phyloP scores from a whole-genome alignment of 2,888 invertebrate genomes.

The Drosophila acutilabella region DNA sequence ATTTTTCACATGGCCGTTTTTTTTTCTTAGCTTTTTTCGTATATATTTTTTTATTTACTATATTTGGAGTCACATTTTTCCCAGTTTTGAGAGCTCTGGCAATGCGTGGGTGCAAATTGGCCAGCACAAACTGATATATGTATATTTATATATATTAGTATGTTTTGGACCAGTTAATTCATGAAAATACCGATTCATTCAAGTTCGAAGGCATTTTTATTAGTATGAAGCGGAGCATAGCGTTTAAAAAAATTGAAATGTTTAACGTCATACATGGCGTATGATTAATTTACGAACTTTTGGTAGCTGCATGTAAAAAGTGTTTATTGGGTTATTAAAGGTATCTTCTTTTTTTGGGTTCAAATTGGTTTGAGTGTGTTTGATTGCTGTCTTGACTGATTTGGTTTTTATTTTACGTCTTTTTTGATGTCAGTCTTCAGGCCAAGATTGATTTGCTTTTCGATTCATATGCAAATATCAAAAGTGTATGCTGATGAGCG shows the following conservation, averaged over 20 bases:
- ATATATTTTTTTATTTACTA: conserved; percentile 2
- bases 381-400: too few species aligned
- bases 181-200: conserved; percentile 78
- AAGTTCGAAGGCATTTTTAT: conserved; percentile 74
- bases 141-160: not conserved
- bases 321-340: conserved; percentile 29
- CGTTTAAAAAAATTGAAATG: not conserved
- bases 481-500: conserved; percentile 31
- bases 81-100: conserved; percentile 4
- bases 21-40: conserved; percentile 8
- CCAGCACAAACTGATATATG: conserved; percentile 18
- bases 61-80: conserved; percentile 43
- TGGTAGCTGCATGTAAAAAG: conserved; percentile 2
- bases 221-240: conserved; percentile 66
- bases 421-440: conserved; percentile 46
- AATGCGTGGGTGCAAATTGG: conserved; percentile 76
- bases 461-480: conserved; percentile 59
- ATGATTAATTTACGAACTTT: conserved; percentile 52
- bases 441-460: conserved; percentile 29
- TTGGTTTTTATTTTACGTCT: not conserved
- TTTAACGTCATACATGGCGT: conserved; percentile 58
- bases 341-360: conserved; percentile 1
- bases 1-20: conserved; percentile 74
- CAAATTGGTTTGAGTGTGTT: conserved; percentile 44
- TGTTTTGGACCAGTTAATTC: conserved; percentile 68